Evolutionary conservation across 1,140 invertebrate species (phyloP), one percentile per base, ranked within the genome.

Genomic region (Philotrypesis tridentata): DNA sequence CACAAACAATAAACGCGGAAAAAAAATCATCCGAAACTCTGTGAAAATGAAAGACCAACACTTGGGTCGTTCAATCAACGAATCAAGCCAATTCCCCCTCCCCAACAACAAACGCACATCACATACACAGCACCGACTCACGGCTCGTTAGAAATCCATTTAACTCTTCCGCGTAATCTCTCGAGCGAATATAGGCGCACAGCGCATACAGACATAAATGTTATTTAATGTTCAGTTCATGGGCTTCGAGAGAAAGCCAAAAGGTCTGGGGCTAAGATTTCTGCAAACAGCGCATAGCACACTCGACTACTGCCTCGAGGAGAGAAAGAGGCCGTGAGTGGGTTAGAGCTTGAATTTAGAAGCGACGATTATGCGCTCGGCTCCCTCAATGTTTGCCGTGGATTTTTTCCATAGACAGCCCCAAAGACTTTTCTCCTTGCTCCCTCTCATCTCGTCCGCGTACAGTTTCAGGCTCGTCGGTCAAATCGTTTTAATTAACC

Each of bases 231-330:
- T 33, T 76, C 37, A 65, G 61, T 17, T 65, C 23, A 9, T 12
- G 33, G n/a, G 31, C 65, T 79, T 71, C 12, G 72, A 55, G 48
- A 55, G 21, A 55, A 21, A 43, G 48, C 37, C 43, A 83, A 81
- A 85, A 81, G 74, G 33, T 81, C 67, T 43, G 23, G n/a, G 60
- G 76, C 68, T 84, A 82, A 83, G 83, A 86, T 84, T 85, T 78
- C 29, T 80, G 84, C 80, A 86, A 86, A 86, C 79, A 85, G 37
- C 76, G n/a, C n/a, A n/a, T n/a, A n/a, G n/a, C n/a, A n/a, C n/a
- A 65, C 78, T 84, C 60, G 65, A 77, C n/a, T n/a, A 37, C 33
- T 68, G 21, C 2, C 61, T 68, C 14, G 67, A 68, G 27, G 8
- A 33, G 67, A 79, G 48, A 55, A 55, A n/a, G 48, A 55, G 48